phyloP scores from a whole-genome alignment of 2,888 invertebrate genomes.

The Syritta pipiens region DNA sequence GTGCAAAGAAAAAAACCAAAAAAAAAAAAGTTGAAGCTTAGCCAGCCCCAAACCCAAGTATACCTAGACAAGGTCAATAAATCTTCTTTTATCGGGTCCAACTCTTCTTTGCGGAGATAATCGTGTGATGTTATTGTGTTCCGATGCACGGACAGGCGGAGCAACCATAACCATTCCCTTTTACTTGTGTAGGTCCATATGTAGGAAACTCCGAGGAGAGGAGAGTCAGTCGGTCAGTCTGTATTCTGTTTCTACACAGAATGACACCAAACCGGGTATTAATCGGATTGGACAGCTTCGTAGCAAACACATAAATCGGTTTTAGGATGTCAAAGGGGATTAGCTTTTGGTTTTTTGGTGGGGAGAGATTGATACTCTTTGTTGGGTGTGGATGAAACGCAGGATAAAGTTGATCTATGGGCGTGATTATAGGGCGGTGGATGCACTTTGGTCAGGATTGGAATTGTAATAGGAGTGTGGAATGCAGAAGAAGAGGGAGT shows the following conservation, averaged over 20 bases:
- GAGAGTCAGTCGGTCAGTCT: too few species aligned
- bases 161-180: too few species aligned
- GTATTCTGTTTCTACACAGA: too few species aligned
- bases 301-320: constrained; percentile 26
- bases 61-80: constrained; percentile 17
- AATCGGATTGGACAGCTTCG: constrained; percentile 29
- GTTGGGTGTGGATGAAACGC: too few species aligned
- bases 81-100: constrained; percentile 13
- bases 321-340: constrained; percentile 21
- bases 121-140: constrained; percentile 16
- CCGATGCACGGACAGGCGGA: constrained; percentile 8
- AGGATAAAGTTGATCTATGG: too few species aligned
- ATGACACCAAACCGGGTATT: constrained; percentile 6
- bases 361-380: too few species aligned
- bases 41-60: neutral
- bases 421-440: too few species aligned
- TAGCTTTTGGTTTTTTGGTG: too few species aligned
- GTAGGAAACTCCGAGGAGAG: constrained; percentile 6
- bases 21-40: neutral
- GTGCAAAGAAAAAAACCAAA: neutral
- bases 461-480: too few species aligned
- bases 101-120: constrained; percentile 13
- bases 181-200: too few species aligned
- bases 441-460: too few species aligned
- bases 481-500: too few species aligned